These are phyloP conservation scores for Heliconius ismenius DNA, from an alignment of 2,888 invertebrate genomes.

Conservation along the genomic window DNA sequence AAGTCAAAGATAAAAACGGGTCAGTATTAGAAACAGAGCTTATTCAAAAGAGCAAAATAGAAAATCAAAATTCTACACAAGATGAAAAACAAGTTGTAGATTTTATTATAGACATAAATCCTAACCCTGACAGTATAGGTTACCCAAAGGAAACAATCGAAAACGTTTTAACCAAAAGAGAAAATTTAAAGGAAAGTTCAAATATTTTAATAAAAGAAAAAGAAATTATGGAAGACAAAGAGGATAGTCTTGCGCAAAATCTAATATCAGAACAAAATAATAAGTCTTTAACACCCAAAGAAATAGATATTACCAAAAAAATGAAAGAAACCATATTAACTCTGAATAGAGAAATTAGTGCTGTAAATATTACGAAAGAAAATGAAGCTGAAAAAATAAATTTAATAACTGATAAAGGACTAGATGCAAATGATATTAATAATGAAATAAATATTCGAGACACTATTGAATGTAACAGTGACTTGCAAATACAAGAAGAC, in stretches of 20 bases:
- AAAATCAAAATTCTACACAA: not conserved
- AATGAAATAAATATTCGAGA: constrained; percentile 1
- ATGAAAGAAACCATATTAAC: not conserved
- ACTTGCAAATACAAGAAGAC: not conserved
- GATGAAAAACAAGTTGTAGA: not conserved
- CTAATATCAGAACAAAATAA: not conserved
- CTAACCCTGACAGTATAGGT: not conserved
- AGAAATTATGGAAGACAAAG: not conserved
- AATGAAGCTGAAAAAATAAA: too few species aligned
- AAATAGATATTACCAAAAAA: not conserved
- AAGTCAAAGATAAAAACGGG: not conserved
- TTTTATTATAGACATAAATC: not conserved
- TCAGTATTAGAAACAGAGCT: not conserved
- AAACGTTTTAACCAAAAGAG: not conserved
- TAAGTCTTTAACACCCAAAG: not conserved
- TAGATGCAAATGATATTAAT: not conserved
- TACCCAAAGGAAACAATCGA: not conserved
- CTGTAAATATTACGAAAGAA: not conserved
- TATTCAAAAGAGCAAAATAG: not conserved
- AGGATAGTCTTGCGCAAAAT: not conserved
- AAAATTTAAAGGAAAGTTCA: not conserved
- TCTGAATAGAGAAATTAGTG: not conserved
- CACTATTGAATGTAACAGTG: not conserved
- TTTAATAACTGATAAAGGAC: not conserved
- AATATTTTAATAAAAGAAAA: not conserved